These are phyloP conservation scores for Psettodes erumei DNA, from an alignment of 2,113 vertebrate genomes.

Conservation along the genomic window DNA sequence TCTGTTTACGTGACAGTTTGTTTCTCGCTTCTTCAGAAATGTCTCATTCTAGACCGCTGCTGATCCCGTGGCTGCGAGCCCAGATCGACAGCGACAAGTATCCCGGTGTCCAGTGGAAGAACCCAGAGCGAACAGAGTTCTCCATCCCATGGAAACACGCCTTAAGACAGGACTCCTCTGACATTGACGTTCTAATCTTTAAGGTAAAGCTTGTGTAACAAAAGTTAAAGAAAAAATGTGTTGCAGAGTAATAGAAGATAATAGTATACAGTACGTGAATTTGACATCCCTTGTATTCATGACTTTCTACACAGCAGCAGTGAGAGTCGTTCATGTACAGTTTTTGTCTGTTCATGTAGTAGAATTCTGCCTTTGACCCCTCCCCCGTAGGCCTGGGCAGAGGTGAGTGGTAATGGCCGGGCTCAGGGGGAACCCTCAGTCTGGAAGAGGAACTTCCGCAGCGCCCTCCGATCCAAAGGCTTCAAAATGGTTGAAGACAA, in stretches of 20 bases:
- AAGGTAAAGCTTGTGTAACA: conserved; percentile 83
- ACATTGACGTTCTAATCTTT: conserved; percentile 84
- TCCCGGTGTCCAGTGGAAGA: conserved; percentile 86
- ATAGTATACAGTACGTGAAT: not conserved
- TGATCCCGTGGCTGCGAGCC: conserved; percentile 86
- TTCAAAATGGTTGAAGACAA: conserved; percentile 75
- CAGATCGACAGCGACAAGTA: conserved; percentile 80
- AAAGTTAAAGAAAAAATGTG: no score
- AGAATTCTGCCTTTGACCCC: not conserved
- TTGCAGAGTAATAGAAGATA: not conserved
- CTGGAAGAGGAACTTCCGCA: conserved; percentile 94
- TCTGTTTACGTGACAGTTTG: not conserved
- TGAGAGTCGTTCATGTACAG: not conserved
- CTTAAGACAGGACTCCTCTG: conserved; percentile 84
- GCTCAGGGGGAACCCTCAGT: conserved; percentile 79
- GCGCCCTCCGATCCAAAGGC: conserved; percentile 86
- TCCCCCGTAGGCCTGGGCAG: conserved; percentile 85
- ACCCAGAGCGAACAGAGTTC: conserved; percentile 79
- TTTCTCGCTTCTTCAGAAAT: conserved; percentile 65
- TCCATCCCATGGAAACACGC: conserved; percentile 90
- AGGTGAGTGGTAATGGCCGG: conserved; percentile 76
- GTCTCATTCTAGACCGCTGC: conserved; percentile 83
- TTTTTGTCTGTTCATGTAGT: not conserved
- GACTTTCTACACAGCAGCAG: not conserved
- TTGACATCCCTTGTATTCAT: not conserved